Conservation (phyloP, 2,797 vertebrate species). For the Eulemur albifrons region DNA sequence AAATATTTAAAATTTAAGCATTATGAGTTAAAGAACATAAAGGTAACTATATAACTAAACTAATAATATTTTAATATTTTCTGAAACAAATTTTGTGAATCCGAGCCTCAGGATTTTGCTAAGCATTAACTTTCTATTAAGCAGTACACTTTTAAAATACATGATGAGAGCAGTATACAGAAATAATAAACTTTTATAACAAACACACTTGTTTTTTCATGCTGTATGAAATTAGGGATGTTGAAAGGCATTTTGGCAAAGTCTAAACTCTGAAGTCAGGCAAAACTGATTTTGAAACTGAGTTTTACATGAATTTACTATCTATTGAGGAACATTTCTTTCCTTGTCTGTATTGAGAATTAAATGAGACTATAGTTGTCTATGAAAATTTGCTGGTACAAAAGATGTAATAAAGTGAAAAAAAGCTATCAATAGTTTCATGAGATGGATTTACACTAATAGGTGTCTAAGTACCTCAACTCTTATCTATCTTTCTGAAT, state of each 20-base stretch:
- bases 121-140: not conserved
- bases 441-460: not conserved
- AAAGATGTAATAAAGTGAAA: not conserved
- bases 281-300: not conserved
- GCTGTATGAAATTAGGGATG: not conserved
- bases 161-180: not conserved
- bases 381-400: not conserved
- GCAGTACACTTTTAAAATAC: not conserved
- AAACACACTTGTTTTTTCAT: not conserved
- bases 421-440: not conserved
- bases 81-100: not conserved
- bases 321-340: not conserved
- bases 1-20: not conserved
- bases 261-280: not conserved
- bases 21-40: not conserved
- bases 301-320: not conserved
- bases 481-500: not conserved
- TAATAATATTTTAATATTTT: not conserved
- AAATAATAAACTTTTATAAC: not conserved
- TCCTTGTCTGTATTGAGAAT: not conserved
- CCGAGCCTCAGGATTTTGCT: not conserved
- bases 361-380: not conserved
- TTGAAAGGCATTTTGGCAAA: not conserved
- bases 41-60: not conserved
- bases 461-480: not conserved